Base-by-base conservation (phyloP, 2,113 vertebrate species). In the Callithrix jacchus region DNA sequence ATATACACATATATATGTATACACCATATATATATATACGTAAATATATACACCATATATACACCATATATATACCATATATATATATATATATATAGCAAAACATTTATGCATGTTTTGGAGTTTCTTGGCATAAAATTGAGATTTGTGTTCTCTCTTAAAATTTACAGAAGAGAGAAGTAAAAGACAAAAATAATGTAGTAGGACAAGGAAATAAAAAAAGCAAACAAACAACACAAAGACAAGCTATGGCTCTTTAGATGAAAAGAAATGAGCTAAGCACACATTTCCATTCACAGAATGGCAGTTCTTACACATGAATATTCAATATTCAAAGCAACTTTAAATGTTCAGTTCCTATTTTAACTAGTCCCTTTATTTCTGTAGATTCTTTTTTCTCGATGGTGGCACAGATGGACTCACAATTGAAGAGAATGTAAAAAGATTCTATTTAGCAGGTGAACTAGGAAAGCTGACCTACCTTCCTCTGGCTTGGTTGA, bases 401-500 rank as follows among this genome's bases (percentile, higher is more conserved):
- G 93, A 96, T 97, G 70, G 76, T 92, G 93, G 58, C 95, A 95
- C 95, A 97, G 97, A 98, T 98, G 97, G 97, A 93, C 58, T 95
- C 94, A 97, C 95, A 98, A 97, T 81, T 97, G 95, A 94, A 98
- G 96, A 98, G 73, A 96, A 96, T 0, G 37, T 98, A 96, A 96
- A 96, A 98, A 97, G 97, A 98, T 97, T 98, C 97, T 98, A 95
- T 97, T 98, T 98, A 96, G 96, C 94, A 96, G 95, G 94, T 98
- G 97, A 98, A 97, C 96, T 98, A 97, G 97, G 98, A 98, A 98
- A 98, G 98, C 93, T 97, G 97, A 97, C 97, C 98, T 98, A 71
- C 97, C 94, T 98, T 98, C 95, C 98, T 98, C 97, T 98, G 97
- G 93, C 74, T 97, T 98, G 97, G 99, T 99, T 99, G 98, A 99